phyloP scores from a whole-genome alignment of 2,797 vertebrate genomes.

The Hemibagrus guttatus region DNA sequence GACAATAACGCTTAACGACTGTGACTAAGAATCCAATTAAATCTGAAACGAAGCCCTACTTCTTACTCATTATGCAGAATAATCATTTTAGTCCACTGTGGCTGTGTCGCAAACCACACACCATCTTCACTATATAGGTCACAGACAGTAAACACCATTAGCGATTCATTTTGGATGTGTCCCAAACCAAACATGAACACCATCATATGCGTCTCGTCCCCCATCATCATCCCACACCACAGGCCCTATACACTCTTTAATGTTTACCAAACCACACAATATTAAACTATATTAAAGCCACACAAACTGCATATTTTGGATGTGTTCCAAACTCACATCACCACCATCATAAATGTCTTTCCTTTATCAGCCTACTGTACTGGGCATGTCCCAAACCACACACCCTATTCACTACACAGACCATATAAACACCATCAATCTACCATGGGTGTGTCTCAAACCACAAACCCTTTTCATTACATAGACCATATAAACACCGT shows the following conservation, averaged over 20 bases:
- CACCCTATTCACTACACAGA: not conserved
- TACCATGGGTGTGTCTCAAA: not conserved
- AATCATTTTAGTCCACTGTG: not conserved
- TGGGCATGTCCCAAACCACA: not conserved
- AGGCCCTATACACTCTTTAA: not conserved
- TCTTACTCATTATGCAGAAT: not conserved
- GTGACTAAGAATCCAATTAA: not conserved
- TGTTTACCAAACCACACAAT: too few species aligned
- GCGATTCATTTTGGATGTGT: not conserved
- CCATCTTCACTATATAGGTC: not conserved
- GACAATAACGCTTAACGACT: not conserved
- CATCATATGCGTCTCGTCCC: not conserved
- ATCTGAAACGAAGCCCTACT: not conserved
- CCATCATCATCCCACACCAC: not conserved
- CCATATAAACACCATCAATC: not conserved
- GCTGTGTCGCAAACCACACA: not conserved
- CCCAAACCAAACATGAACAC: conserved; percentile 1
- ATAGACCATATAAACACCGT: not conserved
- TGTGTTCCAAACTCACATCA: not conserved
- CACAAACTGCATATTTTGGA: too few species aligned
- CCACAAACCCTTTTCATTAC: not conserved
- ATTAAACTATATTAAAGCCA: too few species aligned
- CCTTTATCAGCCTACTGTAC: too few species aligned
- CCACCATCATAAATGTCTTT: not conserved
- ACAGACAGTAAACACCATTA: not conserved